Percentiles rank a stretch among this genome's conserved stretches.
phyloP scores from a whole-genome alignment of 2,113 vertebrate genomes.

The Balaeniceps rex region DNA sequence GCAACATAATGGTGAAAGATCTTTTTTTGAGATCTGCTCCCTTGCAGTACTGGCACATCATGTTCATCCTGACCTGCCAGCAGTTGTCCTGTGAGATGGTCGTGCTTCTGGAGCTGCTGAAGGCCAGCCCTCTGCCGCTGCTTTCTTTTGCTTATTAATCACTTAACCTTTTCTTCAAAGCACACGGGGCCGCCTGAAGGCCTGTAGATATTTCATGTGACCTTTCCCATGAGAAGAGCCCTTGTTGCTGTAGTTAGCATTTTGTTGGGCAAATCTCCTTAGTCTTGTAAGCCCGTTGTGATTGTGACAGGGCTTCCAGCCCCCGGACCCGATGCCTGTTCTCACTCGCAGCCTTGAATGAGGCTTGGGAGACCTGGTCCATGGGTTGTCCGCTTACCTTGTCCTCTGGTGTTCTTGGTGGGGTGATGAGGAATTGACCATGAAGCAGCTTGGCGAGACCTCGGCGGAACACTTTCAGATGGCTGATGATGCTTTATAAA shows the following conservation, averaged over 20 bases:
- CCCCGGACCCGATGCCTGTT: too few species aligned
- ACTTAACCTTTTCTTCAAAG: not conserved
- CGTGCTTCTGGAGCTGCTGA: not conserved
- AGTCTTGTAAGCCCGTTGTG: not conserved
- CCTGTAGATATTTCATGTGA: not conserved
- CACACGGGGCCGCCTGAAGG: not conserved
- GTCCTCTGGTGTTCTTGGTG: not conserved
- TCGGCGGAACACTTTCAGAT: not conserved
- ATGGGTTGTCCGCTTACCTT: not conserved
- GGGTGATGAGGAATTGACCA: not conserved
- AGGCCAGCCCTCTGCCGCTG: not conserved
- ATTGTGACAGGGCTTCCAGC: not conserved
- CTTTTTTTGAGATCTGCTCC: not conserved
- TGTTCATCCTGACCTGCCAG: not conserved
- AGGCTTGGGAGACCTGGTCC: not conserved
- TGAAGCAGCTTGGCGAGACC: not conserved
- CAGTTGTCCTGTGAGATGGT: not conserved
- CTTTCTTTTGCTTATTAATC: not conserved
- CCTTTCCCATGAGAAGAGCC: not conserved
- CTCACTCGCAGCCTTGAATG: not conserved
- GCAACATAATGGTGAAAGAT: fast-evolving
- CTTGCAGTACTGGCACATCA: not conserved
- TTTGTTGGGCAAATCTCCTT: not conserved
- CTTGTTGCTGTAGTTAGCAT: not conserved
- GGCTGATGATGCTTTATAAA: not conserved